Base-by-base conservation (phyloP, 2,888 invertebrate species). In the Lydus trimaculatus region DNA sequence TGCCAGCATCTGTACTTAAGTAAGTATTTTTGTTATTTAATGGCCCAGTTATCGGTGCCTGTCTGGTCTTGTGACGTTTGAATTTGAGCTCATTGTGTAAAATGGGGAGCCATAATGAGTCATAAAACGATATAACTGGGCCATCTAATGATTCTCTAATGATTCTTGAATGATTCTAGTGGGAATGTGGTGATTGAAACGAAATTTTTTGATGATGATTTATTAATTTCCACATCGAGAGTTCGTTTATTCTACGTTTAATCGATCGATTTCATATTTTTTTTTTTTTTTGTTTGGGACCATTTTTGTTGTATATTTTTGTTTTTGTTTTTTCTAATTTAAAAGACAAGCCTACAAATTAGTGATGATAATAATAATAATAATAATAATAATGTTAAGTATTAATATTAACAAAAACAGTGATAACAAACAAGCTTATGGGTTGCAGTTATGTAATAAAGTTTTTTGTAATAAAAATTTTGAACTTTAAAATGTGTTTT, bases 1-100 rank as follows among this genome's bases (percentile, higher is more conserved):
- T 99, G 97, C 99, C 99, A n/a, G 98, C 99, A 6, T 95, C 95
- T 85, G 92, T 99, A 72, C 89, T 99, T 76, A 99, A 97, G 97
- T 97, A 86, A 85, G 86, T 17, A 63, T 62, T 7, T 33, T 33
- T n/a, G n/a, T n/a, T n/a, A n/a, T n/a, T n/a, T n/a, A n/a, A n/a
- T n/a, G n/a, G n/a, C n/a, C n/a, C n/a, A n/a, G n/a, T n/a, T n/a
- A n/a, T n/a, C n/a, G n/a, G n/a, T n/a, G n/a, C n/a, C n/a, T n/a
- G n/a, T n/a, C n/a, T n/a, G n/a, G n/a, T n/a, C n/a, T n/a, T n/a
- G n/a, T n/a, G n/a, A n/a, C n/a, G n/a, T n/a, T n/a, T n/a, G n/a
- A n/a, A n/a, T n/a, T n/a, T n/a, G n/a, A n/a, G n/a, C n/a, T n/a
- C n/a, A n/a, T n/a, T n/a, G n/a, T n/a, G n/a, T n/a, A n/a, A n/a